Conservation (phyloP, 2,113 vertebrate genomes). For the Tyrannus savana region DNA sequence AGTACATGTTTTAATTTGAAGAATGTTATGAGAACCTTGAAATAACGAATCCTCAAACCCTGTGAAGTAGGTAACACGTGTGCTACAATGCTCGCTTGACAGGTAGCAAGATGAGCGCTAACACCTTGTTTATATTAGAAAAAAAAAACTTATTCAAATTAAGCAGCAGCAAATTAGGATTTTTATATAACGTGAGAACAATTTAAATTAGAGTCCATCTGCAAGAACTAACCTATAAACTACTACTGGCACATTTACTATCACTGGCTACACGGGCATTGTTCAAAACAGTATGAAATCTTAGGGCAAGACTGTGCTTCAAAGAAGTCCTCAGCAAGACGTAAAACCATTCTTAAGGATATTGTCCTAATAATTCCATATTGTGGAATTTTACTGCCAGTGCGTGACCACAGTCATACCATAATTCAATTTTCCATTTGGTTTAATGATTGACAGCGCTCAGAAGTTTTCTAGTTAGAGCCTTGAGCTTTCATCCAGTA, state of each 20-base stretch:
- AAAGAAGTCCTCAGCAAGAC: background rate
- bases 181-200: background rate
- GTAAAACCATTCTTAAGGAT: background rate
- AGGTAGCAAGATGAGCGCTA: background rate
- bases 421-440: background rate
- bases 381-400: background rate
- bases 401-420: background rate
- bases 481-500: background rate
- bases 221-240: background rate
- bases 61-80: rapidly evolving
- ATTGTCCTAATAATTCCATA: background rate
- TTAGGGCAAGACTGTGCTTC: background rate
- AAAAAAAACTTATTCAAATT: background rate
- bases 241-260: background rate
- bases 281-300: background rate
- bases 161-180: background rate
- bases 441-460: background rate
- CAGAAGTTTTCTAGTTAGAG: background rate
- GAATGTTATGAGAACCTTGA: background rate
- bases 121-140: background rate
- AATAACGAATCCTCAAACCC: background rate
- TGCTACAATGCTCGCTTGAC: background rate
- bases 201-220: background rate
- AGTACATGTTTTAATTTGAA: background rate
- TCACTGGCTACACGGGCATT: background rate